Evolutionary conservation across 2,113 vertebrate species (phyloP).

Genomic region (Pipa parva): DNA sequence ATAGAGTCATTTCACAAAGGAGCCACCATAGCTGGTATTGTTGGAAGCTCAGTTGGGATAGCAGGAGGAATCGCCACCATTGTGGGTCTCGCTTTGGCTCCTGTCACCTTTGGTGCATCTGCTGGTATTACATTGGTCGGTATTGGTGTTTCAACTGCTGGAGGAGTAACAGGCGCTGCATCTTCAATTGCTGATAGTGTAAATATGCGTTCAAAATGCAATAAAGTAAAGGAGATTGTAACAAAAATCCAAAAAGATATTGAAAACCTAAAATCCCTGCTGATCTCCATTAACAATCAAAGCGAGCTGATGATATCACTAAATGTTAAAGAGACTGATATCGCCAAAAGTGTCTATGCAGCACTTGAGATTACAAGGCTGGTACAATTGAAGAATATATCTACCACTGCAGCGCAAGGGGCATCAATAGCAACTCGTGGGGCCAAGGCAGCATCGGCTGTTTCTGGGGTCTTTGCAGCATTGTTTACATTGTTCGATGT

Average conservation of each 20-base stretch:
- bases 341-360: background rate
- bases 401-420: conserved; percentile 43
- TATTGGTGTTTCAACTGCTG: conserved; percentile 64
- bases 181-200: conserved; percentile 67
- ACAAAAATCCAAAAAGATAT: conserved; percentile 59
- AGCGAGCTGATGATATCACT: too few species aligned
- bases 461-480: conserved; percentile 63
- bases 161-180: conserved; percentile 63
- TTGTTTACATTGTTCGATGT: conserved; percentile 64
- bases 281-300: conserved; percentile 49
- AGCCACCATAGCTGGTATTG: conserved; percentile 52
- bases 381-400: conserved; percentile 23
- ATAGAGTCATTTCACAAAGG: conserved; percentile 61
- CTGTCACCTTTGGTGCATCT: conserved; percentile 64
- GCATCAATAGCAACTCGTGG: conserved; percentile 44
- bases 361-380: conserved; percentile 48
- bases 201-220: conserved; percentile 61
- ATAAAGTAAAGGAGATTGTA: conserved; percentile 68
- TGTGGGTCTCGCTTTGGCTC: conserved; percentile 65
- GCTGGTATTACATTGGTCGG: conserved; percentile 65
- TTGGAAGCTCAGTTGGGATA: conserved; percentile 64
- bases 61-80: conserved; percentile 61
- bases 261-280: conserved; percentile 56
- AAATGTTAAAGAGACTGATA: background rate
- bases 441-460: conserved; percentile 53